Evolutionary conservation across 2,797 vertebrate species (phyloP).

Genomic region (Ispidina picta): DNA sequence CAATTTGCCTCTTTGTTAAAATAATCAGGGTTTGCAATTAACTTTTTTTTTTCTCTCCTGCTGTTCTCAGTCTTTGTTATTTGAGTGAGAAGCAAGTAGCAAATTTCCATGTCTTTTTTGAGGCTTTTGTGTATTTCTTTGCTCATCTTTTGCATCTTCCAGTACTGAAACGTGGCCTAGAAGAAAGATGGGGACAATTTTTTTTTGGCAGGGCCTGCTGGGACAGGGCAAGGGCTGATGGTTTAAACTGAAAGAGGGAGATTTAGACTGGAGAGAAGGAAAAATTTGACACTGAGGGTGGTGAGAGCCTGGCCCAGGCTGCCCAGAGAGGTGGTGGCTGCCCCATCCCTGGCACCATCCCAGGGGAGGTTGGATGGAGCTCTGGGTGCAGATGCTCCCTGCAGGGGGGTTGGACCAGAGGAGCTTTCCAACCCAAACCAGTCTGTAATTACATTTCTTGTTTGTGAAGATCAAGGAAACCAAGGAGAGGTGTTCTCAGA

Average conservation of each 20-base stretch:
- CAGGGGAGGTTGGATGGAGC: neutral
- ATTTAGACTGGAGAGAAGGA: neutral
- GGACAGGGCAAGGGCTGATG: neutral
- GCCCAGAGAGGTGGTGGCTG: neutral
- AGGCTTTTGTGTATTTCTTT: neutral
- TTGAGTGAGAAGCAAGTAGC: neutral
- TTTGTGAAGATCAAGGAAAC: no score
- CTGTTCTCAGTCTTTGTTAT: neutral
- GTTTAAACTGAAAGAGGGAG: neutral
- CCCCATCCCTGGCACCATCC: neutral
- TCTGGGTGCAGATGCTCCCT: neutral
- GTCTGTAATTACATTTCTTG: no score
- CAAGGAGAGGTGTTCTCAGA: no score
- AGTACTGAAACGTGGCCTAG: neutral
- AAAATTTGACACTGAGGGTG: neutral
- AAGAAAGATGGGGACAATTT: neutral
- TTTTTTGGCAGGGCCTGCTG: neutral
- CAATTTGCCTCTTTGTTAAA: neutral
- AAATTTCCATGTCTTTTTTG: neutral
- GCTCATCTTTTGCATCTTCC: neutral
- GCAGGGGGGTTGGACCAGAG: neutral
- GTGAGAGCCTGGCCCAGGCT: neutral
- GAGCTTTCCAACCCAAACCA: no score
- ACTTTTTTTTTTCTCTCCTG: neutral
- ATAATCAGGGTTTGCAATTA: conserved; percentile 12